phyloP scores from a whole-genome alignment of 2,888 invertebrate genomes.

The Philhelius pedissequus region DNA sequence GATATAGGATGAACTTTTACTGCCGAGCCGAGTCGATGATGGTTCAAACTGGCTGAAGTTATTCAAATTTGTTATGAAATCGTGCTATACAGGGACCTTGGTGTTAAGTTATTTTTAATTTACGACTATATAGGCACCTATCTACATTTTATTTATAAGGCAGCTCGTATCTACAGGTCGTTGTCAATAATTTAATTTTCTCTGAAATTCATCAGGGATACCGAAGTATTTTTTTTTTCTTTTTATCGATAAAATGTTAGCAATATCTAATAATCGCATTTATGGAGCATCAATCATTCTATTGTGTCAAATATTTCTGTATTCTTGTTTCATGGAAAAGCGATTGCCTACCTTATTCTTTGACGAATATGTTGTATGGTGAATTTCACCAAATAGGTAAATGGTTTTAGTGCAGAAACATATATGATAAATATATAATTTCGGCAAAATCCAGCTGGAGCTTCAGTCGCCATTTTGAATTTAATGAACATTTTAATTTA shows the following conservation, averaged over 20 bases:
- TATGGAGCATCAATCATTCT: constrained; percentile 25
- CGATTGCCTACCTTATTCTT: neutral
- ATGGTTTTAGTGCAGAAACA: no score
- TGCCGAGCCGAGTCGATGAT: neutral
- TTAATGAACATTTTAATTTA: no score
- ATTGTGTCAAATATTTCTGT: neutral
- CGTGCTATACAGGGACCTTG: neutral
- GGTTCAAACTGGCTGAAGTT: neutral
- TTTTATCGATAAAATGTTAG: neutral
- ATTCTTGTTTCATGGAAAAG: neutral
- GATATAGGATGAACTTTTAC: constrained; percentile 12
- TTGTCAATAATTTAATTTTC: constrained; percentile 4
- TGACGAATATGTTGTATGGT: neutral
- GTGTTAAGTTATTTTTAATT: constrained; percentile 46
- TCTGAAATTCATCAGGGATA: neutral
- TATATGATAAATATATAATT: no score
- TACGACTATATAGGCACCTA: constrained; percentile 5
- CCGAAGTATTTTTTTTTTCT: neutral
- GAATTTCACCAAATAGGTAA: neutral
- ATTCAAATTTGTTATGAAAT: constrained; percentile 13
- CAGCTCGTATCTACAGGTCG: neutral
- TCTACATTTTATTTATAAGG: neutral
- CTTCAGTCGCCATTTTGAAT: no score
- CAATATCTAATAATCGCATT: neutral
- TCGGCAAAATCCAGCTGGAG: no score